Percentiles rank a stretch among this genome's conserved stretches.
Evolutionary conservation across 2,797 vertebrate species (phyloP).

Genomic region (Hozukius guyotensis): DNA sequence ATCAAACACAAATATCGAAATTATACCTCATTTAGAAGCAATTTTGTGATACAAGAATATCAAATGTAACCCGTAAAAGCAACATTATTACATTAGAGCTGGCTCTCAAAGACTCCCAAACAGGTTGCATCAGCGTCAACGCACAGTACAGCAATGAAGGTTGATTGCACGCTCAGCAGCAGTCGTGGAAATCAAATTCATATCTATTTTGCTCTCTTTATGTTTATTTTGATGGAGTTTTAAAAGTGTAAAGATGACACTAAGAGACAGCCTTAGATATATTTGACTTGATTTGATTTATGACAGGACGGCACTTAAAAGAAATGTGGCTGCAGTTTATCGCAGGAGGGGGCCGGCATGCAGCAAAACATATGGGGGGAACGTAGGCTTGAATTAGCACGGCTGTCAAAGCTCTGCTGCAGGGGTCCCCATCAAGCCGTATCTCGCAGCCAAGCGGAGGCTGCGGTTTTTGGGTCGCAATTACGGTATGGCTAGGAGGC

Average conservation of each 20-base stretch:
- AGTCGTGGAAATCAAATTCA: neutral
- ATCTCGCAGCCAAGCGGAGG: slow-evolving; percentile 68
- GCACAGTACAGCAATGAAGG: neutral
- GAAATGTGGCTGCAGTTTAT: slow-evolving; percentile 51
- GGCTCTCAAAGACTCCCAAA: slow-evolving; percentile 17
- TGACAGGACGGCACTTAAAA: slow-evolving; percentile 42
- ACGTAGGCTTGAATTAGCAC: slow-evolving; percentile 74
- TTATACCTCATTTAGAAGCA: slow-evolving; percentile 57
- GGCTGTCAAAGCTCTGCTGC: slow-evolving; percentile 74
- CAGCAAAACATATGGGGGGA: slow-evolving; percentile 41
- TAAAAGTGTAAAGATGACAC: slow-evolving; percentile 39
- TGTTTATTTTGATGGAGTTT: slow-evolving; percentile 25
- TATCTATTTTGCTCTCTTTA: neutral
- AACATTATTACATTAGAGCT: slow-evolving; percentile 49
- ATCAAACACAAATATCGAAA: slow-evolving; percentile 64
- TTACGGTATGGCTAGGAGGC: slow-evolving; percentile 69
- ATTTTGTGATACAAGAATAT: slow-evolving; percentile 54
- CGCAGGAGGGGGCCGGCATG: slow-evolving; percentile 26
- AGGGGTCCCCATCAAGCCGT: slow-evolving; percentile 62
- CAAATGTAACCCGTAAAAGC: slow-evolving; percentile 43
- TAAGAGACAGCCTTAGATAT: slow-evolving; percentile 29
- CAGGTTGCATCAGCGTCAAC: neutral
- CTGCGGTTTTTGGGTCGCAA: slow-evolving; percentile 69
- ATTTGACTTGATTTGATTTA: slow-evolving; percentile 41
- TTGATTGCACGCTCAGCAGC: slow-evolving; percentile 13